Evolutionary conservation across 1,140 invertebrate species (phyloP).

Genomic region (Trichonephila inaurata): DNA sequence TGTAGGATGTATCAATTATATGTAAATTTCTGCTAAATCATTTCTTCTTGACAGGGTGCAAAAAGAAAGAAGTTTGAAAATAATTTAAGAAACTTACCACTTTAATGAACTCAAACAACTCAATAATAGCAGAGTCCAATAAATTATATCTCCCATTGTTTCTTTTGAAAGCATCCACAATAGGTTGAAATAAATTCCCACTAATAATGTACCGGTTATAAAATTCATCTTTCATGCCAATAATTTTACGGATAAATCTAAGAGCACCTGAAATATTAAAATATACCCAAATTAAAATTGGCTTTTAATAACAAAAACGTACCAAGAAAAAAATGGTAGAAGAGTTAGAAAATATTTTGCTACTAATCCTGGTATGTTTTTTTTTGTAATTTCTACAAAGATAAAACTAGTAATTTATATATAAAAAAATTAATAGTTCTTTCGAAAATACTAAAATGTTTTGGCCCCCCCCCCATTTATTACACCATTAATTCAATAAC

Average conservation of each 20-base stretch:
- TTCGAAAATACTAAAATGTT: too few relatives aligned
- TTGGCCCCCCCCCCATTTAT: too few relatives aligned
- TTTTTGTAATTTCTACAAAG: neutral
- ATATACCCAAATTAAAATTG: neutral
- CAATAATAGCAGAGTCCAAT: slow-evolving; percentile 98
- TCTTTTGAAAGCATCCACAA: slow-evolving; percentile 96
- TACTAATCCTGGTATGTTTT: neutral
- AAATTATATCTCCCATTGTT: slow-evolving; percentile 99
- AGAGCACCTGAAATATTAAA: slow-evolving; percentile 86
- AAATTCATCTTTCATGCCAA: slow-evolving; percentile 98
- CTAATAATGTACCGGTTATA: slow-evolving; percentile 98
- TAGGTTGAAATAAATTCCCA: slow-evolving; percentile 95
- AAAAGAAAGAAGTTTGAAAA: too few relatives aligned
- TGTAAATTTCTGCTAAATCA: too few relatives aligned
- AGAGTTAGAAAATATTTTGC: too few relatives aligned
- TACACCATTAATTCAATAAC: too few relatives aligned
- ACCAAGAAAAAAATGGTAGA: neutral
- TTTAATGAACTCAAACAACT: slow-evolving; percentile 99
- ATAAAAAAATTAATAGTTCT: neutral
- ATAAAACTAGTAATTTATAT: neutral
- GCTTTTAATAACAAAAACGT: neutral
- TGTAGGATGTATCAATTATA: too few relatives aligned
- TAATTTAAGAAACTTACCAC: slow-evolving; percentile 82
- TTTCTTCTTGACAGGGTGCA: too few relatives aligned
- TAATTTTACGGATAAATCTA: slow-evolving; percentile 97